A percentile compares a stretch with the other conserved stretches of the same genome.
These are phyloP conservation scores for Schizotus pectinicornis DNA, from an alignment of 2,888 invertebrate genomes.

Conservation along the genomic window DNA sequence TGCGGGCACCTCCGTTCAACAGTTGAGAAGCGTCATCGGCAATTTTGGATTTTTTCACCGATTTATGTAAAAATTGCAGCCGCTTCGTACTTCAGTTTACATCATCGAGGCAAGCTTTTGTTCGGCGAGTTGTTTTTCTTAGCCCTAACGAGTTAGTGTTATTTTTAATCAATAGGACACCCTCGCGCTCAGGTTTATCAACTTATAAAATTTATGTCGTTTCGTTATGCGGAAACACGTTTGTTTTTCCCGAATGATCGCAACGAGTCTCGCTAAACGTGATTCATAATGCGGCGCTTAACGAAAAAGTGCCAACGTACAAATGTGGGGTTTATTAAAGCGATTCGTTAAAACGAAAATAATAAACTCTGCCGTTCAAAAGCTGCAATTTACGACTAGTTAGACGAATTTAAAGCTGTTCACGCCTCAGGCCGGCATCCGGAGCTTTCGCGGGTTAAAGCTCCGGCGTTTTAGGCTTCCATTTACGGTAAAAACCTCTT, in stretches of 20 bases:
- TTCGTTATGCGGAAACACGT: conserved; percentile 14
- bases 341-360: neutral
- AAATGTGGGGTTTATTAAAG: no score
- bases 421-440: neutral
- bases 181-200: conserved; percentile 14
- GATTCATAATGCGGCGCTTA: conserved; percentile 4
- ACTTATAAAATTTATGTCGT: conserved; percentile 17
- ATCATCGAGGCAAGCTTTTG: neutral
- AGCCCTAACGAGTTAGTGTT: conserved; percentile 14
- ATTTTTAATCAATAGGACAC: conserved; percentile 18
- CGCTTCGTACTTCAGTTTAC: neutral
- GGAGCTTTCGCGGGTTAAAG: conserved; percentile 5
- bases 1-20: no score
- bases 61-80: neutral
- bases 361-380: no score
- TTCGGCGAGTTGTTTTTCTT: neutral
- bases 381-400: neutral
- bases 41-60: no score
- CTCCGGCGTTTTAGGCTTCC: neutral
- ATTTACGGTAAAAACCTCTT: conserved; percentile 15
- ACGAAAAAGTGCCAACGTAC: neutral
- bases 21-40: no score
- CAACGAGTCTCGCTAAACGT: neutral
- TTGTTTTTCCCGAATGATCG: conserved; percentile 9
- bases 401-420: conserved; percentile 13